Percentiles rank a stretch among this genome's conserved stretches.
phyloP scores from a whole-genome alignment of 1,140 invertebrate genomes.

The Conus ventricosus region DNA sequence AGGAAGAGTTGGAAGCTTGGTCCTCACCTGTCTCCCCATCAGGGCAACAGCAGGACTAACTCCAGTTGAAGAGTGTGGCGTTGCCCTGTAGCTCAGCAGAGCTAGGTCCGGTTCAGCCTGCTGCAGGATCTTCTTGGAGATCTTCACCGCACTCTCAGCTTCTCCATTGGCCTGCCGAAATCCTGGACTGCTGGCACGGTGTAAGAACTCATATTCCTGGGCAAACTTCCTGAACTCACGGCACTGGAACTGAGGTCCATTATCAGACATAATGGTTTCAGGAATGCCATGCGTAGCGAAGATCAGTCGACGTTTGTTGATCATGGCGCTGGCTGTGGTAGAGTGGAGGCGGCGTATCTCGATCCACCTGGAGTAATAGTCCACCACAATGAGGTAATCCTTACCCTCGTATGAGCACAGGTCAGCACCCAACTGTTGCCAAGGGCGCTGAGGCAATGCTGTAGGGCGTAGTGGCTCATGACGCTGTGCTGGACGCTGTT shows the following conservation, averaged over 20 bases:
- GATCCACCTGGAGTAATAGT: conserved; percentile 46
- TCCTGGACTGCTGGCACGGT: conserved; percentile 44
- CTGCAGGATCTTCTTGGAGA: conserved; percentile 46
- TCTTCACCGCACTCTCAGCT: conserved; percentile 48
- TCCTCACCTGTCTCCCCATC: too few relatives aligned
- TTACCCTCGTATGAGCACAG: conserved; percentile 27
- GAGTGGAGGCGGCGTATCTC: conserved; percentile 26
- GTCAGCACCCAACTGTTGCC: conserved; percentile 38
- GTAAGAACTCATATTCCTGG: conserved; percentile 45
- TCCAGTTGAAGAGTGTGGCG: not conserved
- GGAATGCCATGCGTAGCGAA: conserved; percentile 55
- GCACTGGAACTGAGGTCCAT: conserved; percentile 51
- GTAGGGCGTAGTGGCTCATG: conserved; percentile 41
- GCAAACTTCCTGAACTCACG: conserved; percentile 53
- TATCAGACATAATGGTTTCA: conserved; percentile 48
- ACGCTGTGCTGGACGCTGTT: conserved; percentile 22
- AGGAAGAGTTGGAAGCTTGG: too few relatives aligned
- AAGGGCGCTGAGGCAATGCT: conserved; percentile 35
- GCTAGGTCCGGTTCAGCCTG: not conserved
- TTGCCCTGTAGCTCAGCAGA: not conserved
- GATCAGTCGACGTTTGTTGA: conserved; percentile 38
- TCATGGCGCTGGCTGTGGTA: conserved; percentile 40
- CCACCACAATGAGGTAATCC: conserved; percentile 46
- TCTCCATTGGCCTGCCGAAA: conserved; percentile 33
- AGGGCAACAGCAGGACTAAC: not conserved